Evolutionary conservation across 2,797 vertebrate species (phyloP), one percentile per base, ranked within the genome.

Genomic region (Falco cherrug): DNA sequence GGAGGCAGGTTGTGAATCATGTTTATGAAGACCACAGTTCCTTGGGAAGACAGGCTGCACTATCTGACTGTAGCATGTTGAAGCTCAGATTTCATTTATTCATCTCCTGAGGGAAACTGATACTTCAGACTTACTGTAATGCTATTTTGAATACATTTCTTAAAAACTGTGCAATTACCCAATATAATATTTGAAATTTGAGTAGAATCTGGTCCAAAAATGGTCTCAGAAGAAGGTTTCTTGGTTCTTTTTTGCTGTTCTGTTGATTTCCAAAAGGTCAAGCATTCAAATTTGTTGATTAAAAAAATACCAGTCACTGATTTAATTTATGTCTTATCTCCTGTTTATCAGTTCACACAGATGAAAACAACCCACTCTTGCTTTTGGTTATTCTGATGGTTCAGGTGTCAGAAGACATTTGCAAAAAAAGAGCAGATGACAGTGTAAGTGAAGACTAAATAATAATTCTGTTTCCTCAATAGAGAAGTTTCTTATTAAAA

Each of bases 1-100:
- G 11, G 28, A 82, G 11, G 5, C 13, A 78, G 6, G 3, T 5
- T 65, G 33, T 47, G 61, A 56, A 45, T 21, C 5, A 0, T 12
- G 8, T 13, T 64, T 47, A 17, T n/a, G 31, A 74, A 57, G 43
- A 41, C 25, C 2, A 1, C 11, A 22, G 7, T 63, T 57, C 64
- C 73, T 37, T 51, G 19, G 31, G 15, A 87, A n/a, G 37, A 81
- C 16, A 71, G 5, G 11, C n/a, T 41, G 7, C 2, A 4, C 10
- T 47, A 1, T 47, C 14, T 6, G 10, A 13, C 3, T 3, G 16
- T 14, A 21, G 19, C 22, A 37, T 2, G 0, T 3, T 56, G 29
- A 51, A 26, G 19, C 3, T 60, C 20, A 63, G 29, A 53, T 47
- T 56, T 75, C 13, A 21, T 82, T 89, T 87, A 41, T 57, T 87